A percentile compares a stretch with the other conserved stretches of the same genome.
These are phyloP conservation scores for Euphysa ruthae DNA, from an alignment of 30 jellyfish, hydroid and myxozoan genomes.

Conservation along the genomic window DNA sequence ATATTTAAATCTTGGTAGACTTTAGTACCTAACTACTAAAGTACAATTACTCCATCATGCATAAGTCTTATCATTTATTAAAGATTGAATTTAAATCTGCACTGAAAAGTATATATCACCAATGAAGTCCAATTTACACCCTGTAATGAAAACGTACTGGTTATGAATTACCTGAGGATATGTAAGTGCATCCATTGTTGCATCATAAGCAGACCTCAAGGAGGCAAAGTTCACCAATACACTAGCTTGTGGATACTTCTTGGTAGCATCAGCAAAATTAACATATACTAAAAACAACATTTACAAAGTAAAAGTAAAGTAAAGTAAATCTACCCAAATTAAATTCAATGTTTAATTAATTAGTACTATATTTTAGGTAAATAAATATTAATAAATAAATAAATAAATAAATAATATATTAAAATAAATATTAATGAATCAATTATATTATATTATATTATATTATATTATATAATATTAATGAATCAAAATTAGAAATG, in stretches of 20 bases:
- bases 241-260: conserved; percentile 64
- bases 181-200: conserved; percentile 76
- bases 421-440: no score
- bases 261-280: conserved; percentile 81
- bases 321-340: neutral
- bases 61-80: no score
- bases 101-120: no score
- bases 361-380: neutral
- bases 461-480: no score
- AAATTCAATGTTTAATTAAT: neutral
- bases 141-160: no score
- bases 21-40: no score
- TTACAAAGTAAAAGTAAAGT: neutral
- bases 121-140: no score
- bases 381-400: neutral
- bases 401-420: neutral
- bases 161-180: conserved; percentile 98
- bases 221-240: conserved; percentile 95
- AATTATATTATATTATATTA: no score
- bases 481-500: no score
- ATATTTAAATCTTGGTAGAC: no score
- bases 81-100: no score
- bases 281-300: conserved; percentile 42
- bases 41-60: no score
- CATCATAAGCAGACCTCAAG: conserved; percentile 89